Evolutionary conservation across 2,113 vertebrate genomes (phyloP).

Genomic region (Accipiter cooperii): DNA sequence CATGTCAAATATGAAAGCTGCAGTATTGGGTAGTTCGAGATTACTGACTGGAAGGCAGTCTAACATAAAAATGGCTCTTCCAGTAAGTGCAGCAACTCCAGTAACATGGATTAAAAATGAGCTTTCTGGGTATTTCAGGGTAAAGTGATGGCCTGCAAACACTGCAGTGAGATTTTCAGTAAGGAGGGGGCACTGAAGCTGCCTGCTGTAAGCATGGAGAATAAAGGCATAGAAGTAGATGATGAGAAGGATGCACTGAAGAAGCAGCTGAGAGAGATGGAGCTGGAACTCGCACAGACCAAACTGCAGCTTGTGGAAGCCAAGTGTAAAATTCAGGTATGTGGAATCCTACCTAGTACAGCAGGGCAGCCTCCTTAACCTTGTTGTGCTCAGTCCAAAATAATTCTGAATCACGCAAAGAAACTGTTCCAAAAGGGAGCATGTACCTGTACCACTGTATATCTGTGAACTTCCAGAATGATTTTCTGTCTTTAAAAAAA

Average conservation of each 20-base stretch:
- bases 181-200: slow-evolving; percentile 83
- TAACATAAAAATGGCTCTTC: background rate
- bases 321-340: slow-evolving; percentile 97
- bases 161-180: slow-evolving; percentile 91
- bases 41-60: background rate
- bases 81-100: background rate
- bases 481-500: background rate
- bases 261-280: slow-evolving; percentile 93
- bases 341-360: background rate
- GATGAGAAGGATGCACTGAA: slow-evolving; percentile 94
- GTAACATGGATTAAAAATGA: background rate
- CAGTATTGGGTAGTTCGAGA: background rate
- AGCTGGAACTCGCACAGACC: slow-evolving; percentile 97
- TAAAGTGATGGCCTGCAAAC: slow-evolving; percentile 92
- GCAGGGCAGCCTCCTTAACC: background rate
- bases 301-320: slow-evolving; percentile 99
- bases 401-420: background rate
- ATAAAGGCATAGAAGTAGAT: slow-evolving; percentile 73
- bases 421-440: background rate
- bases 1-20: background rate
- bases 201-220: slow-evolving; percentile 66
- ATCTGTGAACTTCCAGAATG: background rate
- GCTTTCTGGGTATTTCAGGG: slow-evolving; percentile 73
- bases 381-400: background rate
- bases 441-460: background rate